Evolutionary conservation across 2,113 vertebrate genomes (phyloP), one percentile per base, ranked within the genome.

Genomic region (Geococcyx californianus): DNA sequence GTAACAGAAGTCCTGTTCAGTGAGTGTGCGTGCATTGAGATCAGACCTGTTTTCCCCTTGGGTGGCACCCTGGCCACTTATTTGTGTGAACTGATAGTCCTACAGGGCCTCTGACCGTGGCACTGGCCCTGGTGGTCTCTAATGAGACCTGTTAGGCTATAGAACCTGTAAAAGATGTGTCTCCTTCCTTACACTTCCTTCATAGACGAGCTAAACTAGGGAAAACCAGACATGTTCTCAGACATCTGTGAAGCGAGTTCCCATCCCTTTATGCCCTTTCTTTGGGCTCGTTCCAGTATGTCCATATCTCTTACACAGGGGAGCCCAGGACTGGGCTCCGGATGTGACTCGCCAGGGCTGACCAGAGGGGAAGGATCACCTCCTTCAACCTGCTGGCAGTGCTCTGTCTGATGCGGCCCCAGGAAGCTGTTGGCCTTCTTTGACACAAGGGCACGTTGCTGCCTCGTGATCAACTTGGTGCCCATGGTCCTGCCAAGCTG

Each of bases 1-100:
- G 28, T n/a, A 40, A 13, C 11, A 45, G 38, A 54, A 74, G 44
- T 69, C 51, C 13, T 24, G 17, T 51, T 74, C n/a, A 16, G 8
- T 29, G 52, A 17, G 56, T 19, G 11, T 1, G 0, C 6, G 3
- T 20, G 54, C 33, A 3, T 13, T 49, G 44, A 42, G 25, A 34
- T 62, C 40, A 34, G 40, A 9, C 34, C 33, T 13, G 20, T 67
- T 62, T n/a, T 80, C 38, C 62, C 31, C 26, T 44, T 59, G 34
- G 19, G 29, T 56, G 47, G 26, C 29, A 62, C 21, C 17, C 21
- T 72, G 14, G 28, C 25, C 77, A 52, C 14, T 40, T 44, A n/a
- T 29, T 15, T 55, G 26, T 26, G 24, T 28, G 69, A 81, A 14
- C 52, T 51, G 63, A 55, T 6, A 34, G 33, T n/a, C 25, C 40